Evolutionary conservation across 2,797 vertebrate genomes (phyloP).

Genomic region (Hoplostethus atlanticus): DNA sequence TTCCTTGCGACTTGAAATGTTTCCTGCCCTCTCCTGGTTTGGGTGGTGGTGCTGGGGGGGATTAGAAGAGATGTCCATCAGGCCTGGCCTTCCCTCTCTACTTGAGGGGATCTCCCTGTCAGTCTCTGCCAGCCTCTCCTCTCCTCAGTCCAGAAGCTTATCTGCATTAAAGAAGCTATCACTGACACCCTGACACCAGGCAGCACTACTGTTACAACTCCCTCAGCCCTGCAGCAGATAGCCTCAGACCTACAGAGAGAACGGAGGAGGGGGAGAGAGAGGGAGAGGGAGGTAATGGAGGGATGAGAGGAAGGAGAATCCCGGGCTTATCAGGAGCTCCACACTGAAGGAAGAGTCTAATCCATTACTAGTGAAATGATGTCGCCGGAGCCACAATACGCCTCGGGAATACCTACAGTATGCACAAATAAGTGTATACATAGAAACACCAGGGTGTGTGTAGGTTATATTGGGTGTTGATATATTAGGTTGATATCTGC

Average conservation of each 20-base stretch:
- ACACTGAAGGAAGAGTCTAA: slow-evolving; percentile 34
- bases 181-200: slow-evolving; percentile 56
- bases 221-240: slow-evolving; percentile 50
- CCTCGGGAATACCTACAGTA: background rate
- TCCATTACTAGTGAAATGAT: slow-evolving; percentile 56
- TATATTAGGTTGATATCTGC: too few species aligned
- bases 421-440: background rate
- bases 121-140: slow-evolving; percentile 36
- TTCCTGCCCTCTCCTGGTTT: too few species aligned
- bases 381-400: background rate
- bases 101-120: slow-evolving; percentile 10
- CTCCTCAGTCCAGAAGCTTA: slow-evolving; percentile 55
- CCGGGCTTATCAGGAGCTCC: slow-evolving; percentile 8
- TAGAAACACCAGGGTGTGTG: too few species aligned
- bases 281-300: background rate
- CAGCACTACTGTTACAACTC: slow-evolving; percentile 33
- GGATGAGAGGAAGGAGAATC: background rate
- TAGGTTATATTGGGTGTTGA: too few species aligned
- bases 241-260: slow-evolving; percentile 45
- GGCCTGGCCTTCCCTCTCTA: slow-evolving; percentile 23
- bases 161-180: slow-evolving; percentile 71
- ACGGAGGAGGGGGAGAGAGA: slow-evolving; percentile 20
- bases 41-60: too few species aligned
- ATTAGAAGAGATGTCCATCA: slow-evolving; percentile 26
- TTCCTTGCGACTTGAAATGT: too few species aligned